A percentile compares a stretch with the other conserved stretches of the same genome.
phyloP scores from a whole-genome alignment of 2,113 vertebrate genomes.

The Apteryx owenii region DNA sequence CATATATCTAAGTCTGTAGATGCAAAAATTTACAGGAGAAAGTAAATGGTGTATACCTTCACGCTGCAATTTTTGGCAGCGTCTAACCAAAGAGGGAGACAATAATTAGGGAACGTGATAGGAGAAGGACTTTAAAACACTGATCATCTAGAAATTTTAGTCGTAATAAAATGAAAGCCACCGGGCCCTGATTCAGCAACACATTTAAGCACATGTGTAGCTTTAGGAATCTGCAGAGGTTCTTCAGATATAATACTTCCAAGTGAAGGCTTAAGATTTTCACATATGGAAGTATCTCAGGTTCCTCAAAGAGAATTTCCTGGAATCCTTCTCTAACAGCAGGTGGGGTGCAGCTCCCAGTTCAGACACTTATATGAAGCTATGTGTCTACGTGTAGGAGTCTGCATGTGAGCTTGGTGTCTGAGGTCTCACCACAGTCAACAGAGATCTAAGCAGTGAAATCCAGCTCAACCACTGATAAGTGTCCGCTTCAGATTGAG shows the following conservation, averaged over 20 bases:
- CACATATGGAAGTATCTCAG: background rate
- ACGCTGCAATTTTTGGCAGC: background rate
- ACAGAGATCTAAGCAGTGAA: background rate
- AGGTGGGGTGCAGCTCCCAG: background rate
- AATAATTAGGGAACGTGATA: background rate
- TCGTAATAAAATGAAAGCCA: background rate
- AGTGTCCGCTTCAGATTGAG: rapidly evolving
- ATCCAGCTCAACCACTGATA: background rate
- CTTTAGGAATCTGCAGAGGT: background rate
- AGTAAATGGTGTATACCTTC: rapidly evolving
- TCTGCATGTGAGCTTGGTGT: background rate
- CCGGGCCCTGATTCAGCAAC: background rate
- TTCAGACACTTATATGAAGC: background rate
- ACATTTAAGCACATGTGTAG: background rate
- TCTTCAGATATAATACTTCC: background rate
- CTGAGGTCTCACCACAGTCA: background rate
- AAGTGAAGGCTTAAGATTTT: background rate
- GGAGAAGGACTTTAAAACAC: background rate
- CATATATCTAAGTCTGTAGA: background rate
- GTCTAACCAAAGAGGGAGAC: background rate
- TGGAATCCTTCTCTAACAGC: background rate
- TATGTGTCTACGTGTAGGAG: background rate
- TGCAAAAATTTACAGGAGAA: background rate
- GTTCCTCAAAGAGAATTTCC: background rate
- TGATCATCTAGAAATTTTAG: background rate